Base-by-base conservation (phyloP, 1,140 invertebrate species). In the Drosophila miranda region DNA sequence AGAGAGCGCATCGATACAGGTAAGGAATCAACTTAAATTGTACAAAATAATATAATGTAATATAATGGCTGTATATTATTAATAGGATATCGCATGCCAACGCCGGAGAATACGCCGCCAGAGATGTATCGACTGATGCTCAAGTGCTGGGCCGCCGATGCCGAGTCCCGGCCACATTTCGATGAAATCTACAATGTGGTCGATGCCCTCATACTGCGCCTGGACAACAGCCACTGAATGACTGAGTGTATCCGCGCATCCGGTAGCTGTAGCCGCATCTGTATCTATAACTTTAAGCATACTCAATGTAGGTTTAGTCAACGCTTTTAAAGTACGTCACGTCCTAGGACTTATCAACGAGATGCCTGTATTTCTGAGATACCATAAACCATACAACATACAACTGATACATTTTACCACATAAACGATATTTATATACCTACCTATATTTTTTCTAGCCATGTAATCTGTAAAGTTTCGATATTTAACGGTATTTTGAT, bases 1-100 rank as follows among this genome's bases (percentile, higher is more conserved):
- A 93, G 97, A 74, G 97, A 98, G 92, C 97, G 97, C 93, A 98
- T 99, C 71, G 97, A 99, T 91, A 93, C 94, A 86, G 97, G 97
- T 97, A 78, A 8, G 52, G 14, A 11, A 13, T 6, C 3, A n/a
- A 23, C 9, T 46, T 6, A 14, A 5, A 5, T 21, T 1, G 13
- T 8, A 14, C 8, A 6, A 7, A 3, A 9, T 16, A 38, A 28
- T 14, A n/a, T n/a, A 16, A 16, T 16, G 16, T 26, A 13, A 11
- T 26, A 21, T 16, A 14, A 19, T 8, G 50, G n/a, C 38, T 28
- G 61, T 26, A 13, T 23, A 34, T 58, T 19, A 19, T 30, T 23
- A 4, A 38, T 38, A 97, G 97, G 97, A 19, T 99, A 98, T 91
- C 93, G 98, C 74, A 97, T 99, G 96, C 97, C 97, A 55, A 94